Evolutionary conservation across 2,888 invertebrate species (phyloP).

Genomic region (Ochropacha duplaris): DNA sequence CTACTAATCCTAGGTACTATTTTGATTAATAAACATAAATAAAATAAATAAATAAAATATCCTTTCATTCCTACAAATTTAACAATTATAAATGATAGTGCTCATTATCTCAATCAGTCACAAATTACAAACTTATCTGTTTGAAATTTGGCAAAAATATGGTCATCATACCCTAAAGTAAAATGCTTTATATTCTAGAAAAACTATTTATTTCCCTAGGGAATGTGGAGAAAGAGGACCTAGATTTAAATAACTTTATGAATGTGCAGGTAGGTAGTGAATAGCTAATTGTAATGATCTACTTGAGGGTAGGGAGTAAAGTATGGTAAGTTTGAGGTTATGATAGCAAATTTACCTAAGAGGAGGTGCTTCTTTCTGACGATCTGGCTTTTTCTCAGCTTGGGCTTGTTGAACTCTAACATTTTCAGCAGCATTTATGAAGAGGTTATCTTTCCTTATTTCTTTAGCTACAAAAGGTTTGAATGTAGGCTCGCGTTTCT

Average conservation of each 20-base stretch:
- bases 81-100: too few species aligned
- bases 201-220: too few species aligned
- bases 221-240: too few species aligned
- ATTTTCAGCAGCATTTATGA: slow-evolving; percentile 61
- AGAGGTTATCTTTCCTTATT: slow-evolving; percentile 62
- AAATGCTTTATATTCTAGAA: too few species aligned
- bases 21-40: too few species aligned
- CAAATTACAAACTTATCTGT: too few species aligned
- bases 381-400: slow-evolving; percentile 62
- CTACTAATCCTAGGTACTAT: too few species aligned
- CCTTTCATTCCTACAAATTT: too few species aligned
- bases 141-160: too few species aligned
- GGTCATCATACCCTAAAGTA: too few species aligned
- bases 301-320: not conserved
- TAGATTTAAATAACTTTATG: not conserved
- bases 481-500: slow-evolving; percentile 68
- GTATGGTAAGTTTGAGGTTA: slow-evolving; percentile 8
- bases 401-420: slow-evolving; percentile 38
- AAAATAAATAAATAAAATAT: too few species aligned
- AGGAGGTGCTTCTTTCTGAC: slow-evolving; percentile 51
- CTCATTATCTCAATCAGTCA: too few species aligned
- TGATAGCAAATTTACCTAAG: slow-evolving; percentile 44
- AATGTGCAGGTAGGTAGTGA: not conserved
- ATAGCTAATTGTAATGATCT: not conserved
- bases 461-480: slow-evolving; percentile 75